A percentile compares a stretch with the other conserved stretches of the same genome.
phyloP scores from a whole-genome alignment of 2,888 invertebrate genomes.

The Dasysyrphus albostriatus region DNA sequence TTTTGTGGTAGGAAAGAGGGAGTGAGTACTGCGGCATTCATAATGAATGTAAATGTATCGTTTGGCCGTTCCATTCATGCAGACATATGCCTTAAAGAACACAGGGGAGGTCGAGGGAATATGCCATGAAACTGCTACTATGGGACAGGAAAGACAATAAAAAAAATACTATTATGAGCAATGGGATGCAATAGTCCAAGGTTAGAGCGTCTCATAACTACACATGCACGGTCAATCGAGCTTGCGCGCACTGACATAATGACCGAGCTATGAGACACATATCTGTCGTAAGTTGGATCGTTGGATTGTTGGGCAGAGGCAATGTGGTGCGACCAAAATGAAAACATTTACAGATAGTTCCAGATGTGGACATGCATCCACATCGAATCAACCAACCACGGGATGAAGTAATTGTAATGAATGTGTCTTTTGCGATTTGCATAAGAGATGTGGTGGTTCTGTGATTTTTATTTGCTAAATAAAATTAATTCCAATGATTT shows the following conservation, averaged over 20 bases:
- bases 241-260: slow-evolving; percentile 68
- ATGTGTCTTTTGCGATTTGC: slow-evolving; percentile 68
- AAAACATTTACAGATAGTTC: slow-evolving; percentile 66
- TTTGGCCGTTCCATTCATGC: slow-evolving; percentile 67
- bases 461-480: slow-evolving; percentile 62
- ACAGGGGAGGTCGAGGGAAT: slow-evolving; percentile 26
- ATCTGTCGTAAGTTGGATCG: slow-evolving; percentile 57
- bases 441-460: slow-evolving; percentile 68
- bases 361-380: slow-evolving; percentile 54
- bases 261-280: slow-evolving; percentile 54
- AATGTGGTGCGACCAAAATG: slow-evolving; percentile 68
- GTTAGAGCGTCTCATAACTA: slow-evolving; percentile 74
- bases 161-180: slow-evolving; percentile 46
- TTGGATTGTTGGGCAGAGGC: slow-evolving; percentile 53
- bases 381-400: slow-evolving; percentile 52
- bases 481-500: slow-evolving; percentile 67
- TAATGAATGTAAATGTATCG: slow-evolving; percentile 29
- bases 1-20: slow-evolving; percentile 38
- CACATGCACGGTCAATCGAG: slow-evolving; percentile 31
- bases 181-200: slow-evolving; percentile 75
- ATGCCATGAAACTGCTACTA: slow-evolving; percentile 19
- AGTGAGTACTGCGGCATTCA: slow-evolving; percentile 35
- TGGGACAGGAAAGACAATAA: slow-evolving; percentile 56
- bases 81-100: slow-evolving; percentile 43
- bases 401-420: slow-evolving; percentile 74